Evolutionary conservation across 1,140 invertebrate species (phyloP).

Genomic region (Latrodectus geometricus): DNA sequence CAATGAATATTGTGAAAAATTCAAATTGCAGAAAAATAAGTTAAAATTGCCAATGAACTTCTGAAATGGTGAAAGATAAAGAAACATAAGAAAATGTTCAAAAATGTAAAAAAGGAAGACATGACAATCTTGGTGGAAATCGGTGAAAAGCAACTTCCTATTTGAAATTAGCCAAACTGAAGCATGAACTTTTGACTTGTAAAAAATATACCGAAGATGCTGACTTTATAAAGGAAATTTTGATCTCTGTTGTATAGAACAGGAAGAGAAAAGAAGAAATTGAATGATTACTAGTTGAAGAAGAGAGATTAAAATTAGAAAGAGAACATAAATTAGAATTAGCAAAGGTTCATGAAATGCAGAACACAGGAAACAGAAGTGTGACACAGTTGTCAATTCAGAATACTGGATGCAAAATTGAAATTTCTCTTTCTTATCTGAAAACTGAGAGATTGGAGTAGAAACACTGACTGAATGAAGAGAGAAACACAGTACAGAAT

Average conservation of each 20-base stretch:
- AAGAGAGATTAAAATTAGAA: neutral
- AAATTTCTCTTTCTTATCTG: neutral
- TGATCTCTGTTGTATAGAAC: neutral
- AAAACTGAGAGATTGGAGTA: neutral
- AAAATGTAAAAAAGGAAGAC: neutral
- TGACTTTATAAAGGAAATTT: neutral
- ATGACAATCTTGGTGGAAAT: no score
- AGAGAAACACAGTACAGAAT: neutral
- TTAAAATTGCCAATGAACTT: no score
- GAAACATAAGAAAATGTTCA: neutral
- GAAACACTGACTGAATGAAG: neutral
- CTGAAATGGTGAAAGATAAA: neutral
- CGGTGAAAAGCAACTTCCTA: neutral
- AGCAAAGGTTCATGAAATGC: neutral
- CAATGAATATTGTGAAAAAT: no score
- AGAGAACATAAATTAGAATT: neutral
- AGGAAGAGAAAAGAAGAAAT: neutral
- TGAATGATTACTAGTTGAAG: neutral
- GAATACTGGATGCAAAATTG: neutral
- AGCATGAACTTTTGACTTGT: neutral
- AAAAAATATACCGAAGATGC: neutral
- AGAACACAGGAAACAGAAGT: neutral
- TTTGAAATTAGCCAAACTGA: neutral
- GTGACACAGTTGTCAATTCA: no score
- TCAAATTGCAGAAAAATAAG: no score